These are phyloP conservation scores for Galaxea fascicularis DNA, from an alignment of 92 coral and sea anemone genomes.

Conservation along the genomic window DNA sequence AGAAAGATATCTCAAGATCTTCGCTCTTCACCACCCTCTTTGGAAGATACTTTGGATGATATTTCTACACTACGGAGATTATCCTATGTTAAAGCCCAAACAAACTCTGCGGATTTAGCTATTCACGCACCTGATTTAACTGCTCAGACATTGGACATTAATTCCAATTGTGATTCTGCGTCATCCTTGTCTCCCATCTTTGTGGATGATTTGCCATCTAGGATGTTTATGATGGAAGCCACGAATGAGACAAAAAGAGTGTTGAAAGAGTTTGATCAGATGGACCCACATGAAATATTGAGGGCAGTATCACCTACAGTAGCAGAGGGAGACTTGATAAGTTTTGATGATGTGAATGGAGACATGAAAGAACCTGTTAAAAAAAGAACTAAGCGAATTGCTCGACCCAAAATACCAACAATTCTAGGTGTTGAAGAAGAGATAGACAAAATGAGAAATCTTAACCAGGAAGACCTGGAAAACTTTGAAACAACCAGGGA, in stretches of 20 bases:
- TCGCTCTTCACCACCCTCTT: conserved; percentile 46
- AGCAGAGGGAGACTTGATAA: conserved; percentile 70
- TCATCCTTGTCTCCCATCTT: conserved; percentile 1
- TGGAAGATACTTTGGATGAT: conserved; percentile 36
- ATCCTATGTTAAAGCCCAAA: conserved; percentile 93
- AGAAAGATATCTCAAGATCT: conserved; percentile 44
- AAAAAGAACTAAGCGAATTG: conserved; percentile 73
- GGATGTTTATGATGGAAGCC: not conserved
- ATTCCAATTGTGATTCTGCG: conserved; percentile 31
- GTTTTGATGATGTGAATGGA: conserved; percentile 69
- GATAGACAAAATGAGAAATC: not conserved
- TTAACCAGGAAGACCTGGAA: not conserved
- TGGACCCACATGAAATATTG: conserved; percentile 40
- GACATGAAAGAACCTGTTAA: conserved; percentile 65
- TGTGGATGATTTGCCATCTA: conserved; percentile 3
- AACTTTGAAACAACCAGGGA: not conserved
- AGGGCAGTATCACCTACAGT: conserved; percentile 20
- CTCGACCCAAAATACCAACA: conserved; percentile 95
- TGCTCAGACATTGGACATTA: conserved; percentile 1
- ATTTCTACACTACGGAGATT: conserved; percentile 80
- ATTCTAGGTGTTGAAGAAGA: conserved; percentile 78
- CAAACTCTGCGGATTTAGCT: conserved; percentile 68
- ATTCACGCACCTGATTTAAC: conserved; percentile 43
- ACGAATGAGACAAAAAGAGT: conserved; percentile 20
- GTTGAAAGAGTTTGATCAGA: conserved; percentile 48